These are phyloP conservation scores for Capra hircus DNA, from an alignment of 2,113 vertebrate species.

Conservation along the genomic window DNA sequence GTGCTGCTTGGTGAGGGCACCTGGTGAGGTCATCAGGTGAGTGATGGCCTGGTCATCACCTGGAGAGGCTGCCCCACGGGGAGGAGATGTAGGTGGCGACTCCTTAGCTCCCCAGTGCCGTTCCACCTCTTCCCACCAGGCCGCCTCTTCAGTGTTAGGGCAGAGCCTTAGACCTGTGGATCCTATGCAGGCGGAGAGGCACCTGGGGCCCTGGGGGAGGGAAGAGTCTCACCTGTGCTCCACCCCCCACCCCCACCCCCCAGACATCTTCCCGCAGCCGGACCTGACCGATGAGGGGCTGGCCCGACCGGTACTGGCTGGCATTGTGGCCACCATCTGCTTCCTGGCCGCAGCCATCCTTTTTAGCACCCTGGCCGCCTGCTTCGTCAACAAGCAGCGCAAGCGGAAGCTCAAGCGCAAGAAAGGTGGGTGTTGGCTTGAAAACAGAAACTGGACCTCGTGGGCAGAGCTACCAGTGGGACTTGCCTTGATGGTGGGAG, in stretches of 20 bases:
- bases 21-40: neutral
- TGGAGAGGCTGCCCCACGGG: neutral
- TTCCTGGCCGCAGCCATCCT: conserved; percentile 97
- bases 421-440: conserved; percentile 86
- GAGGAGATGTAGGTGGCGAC: neutral
- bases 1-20: neutral
- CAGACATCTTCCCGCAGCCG: conserved; percentile 95
- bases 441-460: neutral
- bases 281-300: conserved; percentile 95
- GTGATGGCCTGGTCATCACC: neutral
- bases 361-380: conserved; percentile 97
- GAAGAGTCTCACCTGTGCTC: neutral
- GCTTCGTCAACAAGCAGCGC: conserved; percentile 98
- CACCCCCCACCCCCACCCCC: neutral
- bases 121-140: neutral
- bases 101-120: neutral
- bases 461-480: neutral
- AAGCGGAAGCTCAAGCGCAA: conserved; percentile 98
- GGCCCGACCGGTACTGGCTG: conserved; percentile 95
- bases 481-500: neutral
- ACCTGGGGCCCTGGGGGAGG: neutral
- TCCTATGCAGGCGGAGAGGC: fast-evolving
- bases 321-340: conserved; percentile 98
- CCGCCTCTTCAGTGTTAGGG: neutral
- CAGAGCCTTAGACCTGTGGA: neutral